Percentiles rank a stretch among this genome's conserved stretches.
Conservation (phyloP, 2,113 vertebrate genomes). For the Ammodramus savannarum region DNA sequence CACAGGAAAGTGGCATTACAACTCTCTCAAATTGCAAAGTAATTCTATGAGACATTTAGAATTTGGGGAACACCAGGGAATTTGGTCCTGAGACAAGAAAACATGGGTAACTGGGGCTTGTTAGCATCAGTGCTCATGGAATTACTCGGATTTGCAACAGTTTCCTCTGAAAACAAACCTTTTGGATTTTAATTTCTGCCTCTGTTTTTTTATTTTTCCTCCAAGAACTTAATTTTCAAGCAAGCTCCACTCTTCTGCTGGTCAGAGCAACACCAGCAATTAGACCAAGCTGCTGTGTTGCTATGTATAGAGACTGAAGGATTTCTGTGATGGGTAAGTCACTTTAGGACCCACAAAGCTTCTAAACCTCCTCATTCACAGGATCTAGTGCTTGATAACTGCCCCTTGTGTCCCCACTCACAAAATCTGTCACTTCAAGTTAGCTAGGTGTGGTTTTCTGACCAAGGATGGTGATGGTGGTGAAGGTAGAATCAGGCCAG, state of each 20-base stretch:
- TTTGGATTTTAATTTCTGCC: not conserved
- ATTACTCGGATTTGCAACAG: not conserved
- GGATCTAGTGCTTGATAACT: not conserved
- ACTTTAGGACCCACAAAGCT: not conserved
- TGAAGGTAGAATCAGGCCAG: not conserved
- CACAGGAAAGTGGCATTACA: not conserved
- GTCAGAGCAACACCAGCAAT: not conserved
- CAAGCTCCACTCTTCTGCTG: not conserved
- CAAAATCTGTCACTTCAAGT: not conserved
- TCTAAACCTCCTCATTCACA: not conserved
- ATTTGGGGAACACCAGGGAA: not conserved
- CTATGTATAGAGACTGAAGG: not conserved
- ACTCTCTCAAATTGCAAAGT: not conserved
- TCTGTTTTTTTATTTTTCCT: not conserved
- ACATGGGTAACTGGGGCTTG: not conserved
- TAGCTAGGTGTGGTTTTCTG: not conserved
- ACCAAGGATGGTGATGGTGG: not conserved
- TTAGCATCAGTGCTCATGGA: not conserved
- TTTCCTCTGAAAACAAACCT: not conserved
- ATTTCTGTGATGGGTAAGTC: not conserved
- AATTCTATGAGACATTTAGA: not conserved
- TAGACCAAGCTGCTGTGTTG: not conserved
- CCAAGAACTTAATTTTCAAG: not conserved
- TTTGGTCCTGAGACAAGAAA: not conserved
- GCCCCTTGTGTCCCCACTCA: not conserved